Base-by-base conservation (phyloP, 1,140 invertebrate species). In the Uloborus diversus region DNA sequence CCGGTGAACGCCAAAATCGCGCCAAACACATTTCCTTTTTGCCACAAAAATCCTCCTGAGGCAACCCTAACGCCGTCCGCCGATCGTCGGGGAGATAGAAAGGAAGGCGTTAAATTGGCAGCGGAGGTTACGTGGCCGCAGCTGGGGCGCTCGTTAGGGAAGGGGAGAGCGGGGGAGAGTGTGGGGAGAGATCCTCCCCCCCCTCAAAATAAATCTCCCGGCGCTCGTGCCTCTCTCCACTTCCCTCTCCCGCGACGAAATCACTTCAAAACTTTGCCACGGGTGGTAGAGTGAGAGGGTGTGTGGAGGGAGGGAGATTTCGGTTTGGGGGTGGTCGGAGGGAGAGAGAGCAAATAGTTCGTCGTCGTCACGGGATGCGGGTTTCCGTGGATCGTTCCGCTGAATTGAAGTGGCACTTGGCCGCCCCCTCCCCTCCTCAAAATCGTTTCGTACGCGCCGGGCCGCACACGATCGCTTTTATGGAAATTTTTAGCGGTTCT, bases 81-180 rank as follows among this genome's bases (percentile, higher is more conserved):
- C 61, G 56, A 56, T 51, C 49, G 65, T 33, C 61, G 59, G 37
- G 49, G 59, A 66, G 73, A 78, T 56, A 76, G 73, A 76, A 78
- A 65, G 73, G 73, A 66, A 65, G 70, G 70, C 73, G 73, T 78
- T 78, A 78, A 78, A 78, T 78, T 78, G 62, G 73, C 73, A 78
- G 73, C 49, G 73, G 73, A 78, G 73, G 73, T 78, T 78, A 78
- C 62, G 62, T 30, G 62, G 73, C 73, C 73, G 73, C 73, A 78
- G 73, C 73, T 78, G 73, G 47, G 61, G 56, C 73, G 73, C 59
- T 78, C 73, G 73, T 78, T 78, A 78, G 73, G 65, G n/a, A 23
- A 53, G 32, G 28, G 32, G 56, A 32, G 27, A 23, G 68, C 53
- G 68, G 35, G 42, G n/a, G n/a, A n/a, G n/a, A n/a, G n/a, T n/a